These are phyloP conservation scores for Neodiprion virginianus DNA, from an alignment of 1,140 invertebrate species.

Conservation along the genomic window DNA sequence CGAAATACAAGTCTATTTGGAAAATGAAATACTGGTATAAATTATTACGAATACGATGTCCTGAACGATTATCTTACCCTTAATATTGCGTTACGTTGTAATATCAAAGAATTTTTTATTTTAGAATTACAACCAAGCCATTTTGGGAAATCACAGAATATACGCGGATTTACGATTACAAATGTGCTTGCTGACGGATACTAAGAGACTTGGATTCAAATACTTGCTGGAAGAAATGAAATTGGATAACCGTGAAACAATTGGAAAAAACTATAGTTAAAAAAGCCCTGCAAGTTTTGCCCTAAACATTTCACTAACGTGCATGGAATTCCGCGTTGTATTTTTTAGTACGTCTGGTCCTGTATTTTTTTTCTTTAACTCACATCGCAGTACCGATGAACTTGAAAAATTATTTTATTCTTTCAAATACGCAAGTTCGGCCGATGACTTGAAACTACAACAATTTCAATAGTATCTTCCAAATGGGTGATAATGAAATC, in stretches of 20 bases:
- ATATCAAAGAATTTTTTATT: not conserved
- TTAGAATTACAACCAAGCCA: conserved; percentile 29
- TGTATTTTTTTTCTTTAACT: too few relatives aligned
- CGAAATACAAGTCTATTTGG: conserved; percentile 23
- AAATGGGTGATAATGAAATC: not conserved
- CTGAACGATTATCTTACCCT: not conserved
- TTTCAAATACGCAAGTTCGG: not conserved
- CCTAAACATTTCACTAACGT: too few relatives aligned
- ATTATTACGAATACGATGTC: not conserved
- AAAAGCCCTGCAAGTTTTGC: too few relatives aligned
- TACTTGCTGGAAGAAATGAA: conserved; percentile 20
- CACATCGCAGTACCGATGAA: not conserved
- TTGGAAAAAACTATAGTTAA: not conserved
- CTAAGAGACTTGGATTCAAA: conserved; percentile 8
- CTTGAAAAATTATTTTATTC: conserved; percentile 7
- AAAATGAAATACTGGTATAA: conserved; percentile 31
- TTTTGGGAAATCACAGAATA: conserved; percentile 24
- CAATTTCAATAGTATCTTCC: too few relatives aligned
- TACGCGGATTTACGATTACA: conserved; percentile 27
- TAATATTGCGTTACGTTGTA: too few relatives aligned
- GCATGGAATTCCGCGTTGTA: too few relatives aligned
- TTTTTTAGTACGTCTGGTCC: too few relatives aligned
- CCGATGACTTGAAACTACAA: not conserved
- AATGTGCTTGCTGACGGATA: conserved; percentile 10
- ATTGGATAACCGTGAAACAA: conserved; percentile 11